phyloP scores from a whole-genome alignment of 2,113 vertebrate species.

The Nannobrachium achirus region DNA sequence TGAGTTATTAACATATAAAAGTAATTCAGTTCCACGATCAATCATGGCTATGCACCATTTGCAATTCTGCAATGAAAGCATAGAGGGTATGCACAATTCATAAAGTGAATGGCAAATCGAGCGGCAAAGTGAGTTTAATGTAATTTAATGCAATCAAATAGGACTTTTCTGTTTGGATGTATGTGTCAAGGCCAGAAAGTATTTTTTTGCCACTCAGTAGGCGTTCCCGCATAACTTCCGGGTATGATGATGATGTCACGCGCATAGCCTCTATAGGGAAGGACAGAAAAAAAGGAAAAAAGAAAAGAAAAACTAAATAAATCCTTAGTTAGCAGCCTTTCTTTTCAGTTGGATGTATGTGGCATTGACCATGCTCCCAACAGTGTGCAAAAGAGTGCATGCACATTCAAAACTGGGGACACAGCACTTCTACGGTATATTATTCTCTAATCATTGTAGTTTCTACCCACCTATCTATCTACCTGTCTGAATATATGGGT shows the following conservation, averaged over 20 bases:
- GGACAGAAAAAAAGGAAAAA: background rate
- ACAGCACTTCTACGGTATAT: background rate
- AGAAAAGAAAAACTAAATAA: too few species aligned
- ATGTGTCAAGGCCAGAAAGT: too few species aligned
- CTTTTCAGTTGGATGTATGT: background rate
- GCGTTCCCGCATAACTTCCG: too few species aligned
- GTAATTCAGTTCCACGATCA: slow-evolving; percentile 30
- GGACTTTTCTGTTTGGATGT: too few species aligned
- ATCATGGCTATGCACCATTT: slow-evolving; percentile 35
- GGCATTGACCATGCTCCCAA: background rate
- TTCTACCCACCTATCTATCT: background rate
- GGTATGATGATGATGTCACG: too few species aligned
- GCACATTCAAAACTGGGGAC: background rate
- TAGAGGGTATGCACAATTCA: too few species aligned
- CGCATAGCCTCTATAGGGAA: too few species aligned
- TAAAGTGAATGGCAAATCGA: too few species aligned
- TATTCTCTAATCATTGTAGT: background rate
- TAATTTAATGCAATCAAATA: too few species aligned
- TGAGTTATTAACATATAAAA: slow-evolving; percentile 19
- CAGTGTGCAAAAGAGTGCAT: background rate
- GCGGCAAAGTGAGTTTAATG: too few species aligned
- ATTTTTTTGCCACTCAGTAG: too few species aligned
- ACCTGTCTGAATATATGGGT: background rate
- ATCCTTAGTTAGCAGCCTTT: background rate
- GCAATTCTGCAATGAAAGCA: slow-evolving; percentile 1